Conservation (phyloP, 1,140 invertebrate genomes). For the Vanessa tameamea region DNA sequence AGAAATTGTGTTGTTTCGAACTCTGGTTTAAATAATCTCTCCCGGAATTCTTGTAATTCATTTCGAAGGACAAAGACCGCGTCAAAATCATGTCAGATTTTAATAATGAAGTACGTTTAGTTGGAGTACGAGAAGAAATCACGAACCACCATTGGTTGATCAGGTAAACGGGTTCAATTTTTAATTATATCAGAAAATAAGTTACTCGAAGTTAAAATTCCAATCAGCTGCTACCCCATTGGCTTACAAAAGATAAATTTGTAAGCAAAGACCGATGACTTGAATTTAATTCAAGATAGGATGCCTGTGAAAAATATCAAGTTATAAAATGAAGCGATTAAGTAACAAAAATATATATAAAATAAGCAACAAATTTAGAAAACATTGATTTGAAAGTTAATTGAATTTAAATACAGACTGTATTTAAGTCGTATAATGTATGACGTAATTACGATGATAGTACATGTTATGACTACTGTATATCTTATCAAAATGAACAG, state of each 20-base stretch:
- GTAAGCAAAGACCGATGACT: slow-evolving; percentile 31
- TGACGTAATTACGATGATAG: no score
- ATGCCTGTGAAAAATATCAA: background rate
- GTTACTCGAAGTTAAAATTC: slow-evolving; percentile 21
- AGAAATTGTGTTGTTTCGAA: slow-evolving; percentile 10
- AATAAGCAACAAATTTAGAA: no score
- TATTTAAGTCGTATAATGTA: no score
- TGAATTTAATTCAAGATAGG: slow-evolving; percentile 33
- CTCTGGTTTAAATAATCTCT: slow-evolving; percentile 2
- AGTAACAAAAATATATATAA: background rate
- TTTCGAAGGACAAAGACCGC: background rate
- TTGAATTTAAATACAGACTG: no score
- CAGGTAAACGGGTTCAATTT: slow-evolving; percentile 24
- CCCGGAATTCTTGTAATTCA: slow-evolving; percentile 5
- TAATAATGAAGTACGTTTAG: slow-evolving; percentile 8
- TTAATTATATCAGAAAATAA: slow-evolving; percentile 37
- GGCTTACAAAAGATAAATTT: slow-evolving; percentile 32
- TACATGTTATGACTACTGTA: no score
- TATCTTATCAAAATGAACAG: no score
- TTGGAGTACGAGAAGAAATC: background rate
- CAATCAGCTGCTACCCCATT: slow-evolving; percentile 24
- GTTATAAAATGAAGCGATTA: background rate
- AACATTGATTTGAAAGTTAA: no score
- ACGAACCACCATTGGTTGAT: background rate
- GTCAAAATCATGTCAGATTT: slow-evolving; percentile 1